These are phyloP conservation scores for Callimorpha dominula DNA, from an alignment of 2,888 invertebrate species.

Conservation along the genomic window DNA sequence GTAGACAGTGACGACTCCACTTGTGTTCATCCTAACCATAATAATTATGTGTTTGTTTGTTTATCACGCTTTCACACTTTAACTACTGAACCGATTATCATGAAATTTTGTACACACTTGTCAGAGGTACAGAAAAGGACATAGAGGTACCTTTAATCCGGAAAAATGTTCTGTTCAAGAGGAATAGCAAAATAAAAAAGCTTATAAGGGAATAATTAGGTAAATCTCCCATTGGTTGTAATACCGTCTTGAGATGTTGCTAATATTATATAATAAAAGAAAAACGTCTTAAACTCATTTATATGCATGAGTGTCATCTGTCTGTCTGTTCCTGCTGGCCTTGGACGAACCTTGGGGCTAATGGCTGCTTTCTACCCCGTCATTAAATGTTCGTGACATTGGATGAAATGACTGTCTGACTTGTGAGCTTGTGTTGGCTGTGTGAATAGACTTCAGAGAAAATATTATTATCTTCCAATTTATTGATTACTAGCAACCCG, in stretches of 20 bases:
- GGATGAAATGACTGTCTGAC: neutral
- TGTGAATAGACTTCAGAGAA: neutral
- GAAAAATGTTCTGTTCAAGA: too few relatives aligned
- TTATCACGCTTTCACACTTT: too few relatives aligned
- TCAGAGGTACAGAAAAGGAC: too few relatives aligned
- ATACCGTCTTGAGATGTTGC: neutral
- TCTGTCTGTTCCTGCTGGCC: conserved; percentile 44
- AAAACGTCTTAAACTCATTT: conserved; percentile 35
- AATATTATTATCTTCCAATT: neutral
- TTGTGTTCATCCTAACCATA: too few relatives aligned
- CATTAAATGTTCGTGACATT: conserved; percentile 24
- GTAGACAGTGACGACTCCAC: too few relatives aligned
- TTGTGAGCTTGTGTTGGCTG: neutral
- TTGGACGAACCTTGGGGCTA: conserved; percentile 45
- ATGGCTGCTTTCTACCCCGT: conserved; percentile 33
- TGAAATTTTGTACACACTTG: too few relatives aligned
- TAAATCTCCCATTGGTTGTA: neutral
- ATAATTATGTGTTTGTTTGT: too few relatives aligned
- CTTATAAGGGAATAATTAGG: neutral
- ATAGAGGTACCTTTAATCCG: too few relatives aligned
- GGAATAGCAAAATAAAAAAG: too few relatives aligned
- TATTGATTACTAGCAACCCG: too few relatives aligned
- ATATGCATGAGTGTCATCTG: conserved; percentile 45
- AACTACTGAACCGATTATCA: too few relatives aligned
- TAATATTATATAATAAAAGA: conserved; percentile 1